Evolutionary conservation across 2,113 vertebrate species (phyloP), one percentile per base, ranked within the genome.

Genomic region (Pungitius pungitius): DNA sequence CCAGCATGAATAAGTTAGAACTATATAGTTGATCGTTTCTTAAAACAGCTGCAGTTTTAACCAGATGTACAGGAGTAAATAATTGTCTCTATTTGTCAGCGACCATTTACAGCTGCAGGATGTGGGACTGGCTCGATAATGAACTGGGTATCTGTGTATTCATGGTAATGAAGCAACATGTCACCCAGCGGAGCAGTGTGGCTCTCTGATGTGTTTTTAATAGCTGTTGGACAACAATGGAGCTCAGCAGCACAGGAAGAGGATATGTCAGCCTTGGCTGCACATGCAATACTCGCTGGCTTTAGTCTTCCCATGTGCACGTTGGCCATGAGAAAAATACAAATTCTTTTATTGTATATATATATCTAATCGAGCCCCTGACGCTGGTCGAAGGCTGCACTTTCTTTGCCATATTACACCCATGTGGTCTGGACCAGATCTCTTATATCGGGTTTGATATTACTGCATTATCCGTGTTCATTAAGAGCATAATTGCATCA

Each of bases 401-500:
- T n/a, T n/a, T n/a, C n/a, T n/a, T n/a, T n/a, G n/a, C n/a, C n/a
- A n/a, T n/a, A n/a, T n/a, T n/a, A n/a, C n/a, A n/a, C n/a, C n/a
- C n/a, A n/a, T n/a, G n/a, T n/a, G n/a, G n/a, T n/a, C n/a, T n/a
- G n/a, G n/a, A n/a, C n/a, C n/a, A n/a, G n/a, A n/a, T n/a, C n/a
- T n/a, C n/a, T n/a, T n/a, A n/a, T 35, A 13, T 43, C 30, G 64
- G 24, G 54, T 52, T 26, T 52, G 27, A 59, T 68, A 30, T 69
- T 26, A 63, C 18, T 40, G 3, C 30, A 69, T 67, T 73, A 55
- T 24, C 30, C 62, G 65, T 70, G 73, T 61, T 86, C 67, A 83
- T 82, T 86, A 78, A 52, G 37, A 45, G 72, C 45, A n/a, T 76
- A 69, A 87, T 85, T 83, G 40, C 75, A 76, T 37, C 67, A 37